Percentiles rank a stretch among this genome's conserved stretches.
Evolutionary conservation across 1,140 invertebrate genomes (phyloP).

Genomic region (Neoseiulus cucumeris): DNA sequence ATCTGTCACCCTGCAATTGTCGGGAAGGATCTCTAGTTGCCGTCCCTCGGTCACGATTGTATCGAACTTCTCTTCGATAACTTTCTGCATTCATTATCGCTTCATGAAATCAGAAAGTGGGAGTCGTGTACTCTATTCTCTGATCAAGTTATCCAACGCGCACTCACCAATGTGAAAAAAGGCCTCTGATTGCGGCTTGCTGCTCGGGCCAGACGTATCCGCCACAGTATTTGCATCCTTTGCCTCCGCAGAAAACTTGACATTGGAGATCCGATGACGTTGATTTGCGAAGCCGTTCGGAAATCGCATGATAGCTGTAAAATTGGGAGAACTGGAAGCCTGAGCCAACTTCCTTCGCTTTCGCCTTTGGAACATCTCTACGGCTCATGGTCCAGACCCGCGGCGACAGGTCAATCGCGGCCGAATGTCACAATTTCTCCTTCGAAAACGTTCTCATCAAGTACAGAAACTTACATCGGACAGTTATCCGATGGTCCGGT

Average conservation of each 20-base stretch:
- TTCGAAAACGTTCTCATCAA: too few species aligned
- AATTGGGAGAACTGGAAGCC: not conserved
- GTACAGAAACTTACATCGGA: too few species aligned
- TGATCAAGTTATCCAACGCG: not conserved
- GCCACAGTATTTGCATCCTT: conserved; percentile 56
- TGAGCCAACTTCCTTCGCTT: not conserved
- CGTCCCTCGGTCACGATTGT: not conserved
- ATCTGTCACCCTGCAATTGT: conserved; percentile 49
- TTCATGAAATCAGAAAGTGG: not conserved
- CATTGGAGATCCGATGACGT: conserved; percentile 47
- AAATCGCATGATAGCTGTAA: conserved; percentile 34
- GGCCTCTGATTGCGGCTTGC: conserved; percentile 48
- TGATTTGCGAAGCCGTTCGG: conserved; percentile 34
- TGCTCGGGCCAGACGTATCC: conserved; percentile 40
- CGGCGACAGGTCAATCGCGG: too few species aligned
- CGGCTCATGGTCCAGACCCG: too few species aligned
- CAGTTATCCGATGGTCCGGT: too few species aligned
- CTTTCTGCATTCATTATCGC: not conserved
- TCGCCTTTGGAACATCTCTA: not conserved
- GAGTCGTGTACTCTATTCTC: not conserved
- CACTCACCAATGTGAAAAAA: conserved; percentile 61
- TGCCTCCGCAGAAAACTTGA: conserved; percentile 56
- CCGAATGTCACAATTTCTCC: too few species aligned
- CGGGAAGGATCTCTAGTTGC: not conserved
- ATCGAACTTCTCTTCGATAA: not conserved